phyloP scores from a whole-genome alignment of 2,113 vertebrate genomes.

The Strigops habroptila region DNA sequence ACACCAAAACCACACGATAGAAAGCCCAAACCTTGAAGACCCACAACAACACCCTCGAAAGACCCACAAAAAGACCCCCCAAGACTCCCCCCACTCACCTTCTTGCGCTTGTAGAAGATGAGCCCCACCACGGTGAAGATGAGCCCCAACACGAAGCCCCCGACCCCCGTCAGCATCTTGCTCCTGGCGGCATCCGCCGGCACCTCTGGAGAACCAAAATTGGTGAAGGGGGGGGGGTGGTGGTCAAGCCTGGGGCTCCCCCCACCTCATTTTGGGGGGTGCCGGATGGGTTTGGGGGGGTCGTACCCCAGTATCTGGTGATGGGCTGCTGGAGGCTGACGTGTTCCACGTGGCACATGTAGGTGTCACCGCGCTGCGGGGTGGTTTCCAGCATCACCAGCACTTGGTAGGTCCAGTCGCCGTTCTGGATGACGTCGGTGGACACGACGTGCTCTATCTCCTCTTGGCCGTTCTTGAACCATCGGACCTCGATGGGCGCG shows the following conservation, averaged over 20 bases:
- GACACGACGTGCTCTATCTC: neutral
- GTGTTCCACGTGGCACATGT: neutral
- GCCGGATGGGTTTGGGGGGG: neutral
- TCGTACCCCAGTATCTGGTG: neutral
- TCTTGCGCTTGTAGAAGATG: neutral
- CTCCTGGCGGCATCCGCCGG: neutral
- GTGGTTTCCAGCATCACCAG: neutral
- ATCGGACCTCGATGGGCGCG: neutral
- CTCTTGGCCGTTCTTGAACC: neutral
- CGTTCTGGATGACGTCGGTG: neutral
- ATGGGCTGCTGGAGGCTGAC: neutral
- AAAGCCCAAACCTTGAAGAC: too few relatives aligned
- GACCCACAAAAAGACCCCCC: too few relatives aligned
- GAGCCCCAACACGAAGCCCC: neutral
- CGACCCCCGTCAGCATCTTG: neutral
- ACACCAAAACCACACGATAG: too few relatives aligned
- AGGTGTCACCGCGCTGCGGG: neutral
- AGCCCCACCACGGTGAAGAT: neutral
- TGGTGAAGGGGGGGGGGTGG: accelerated
- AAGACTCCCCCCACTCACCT: neutral
- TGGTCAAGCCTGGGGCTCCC: neutral
- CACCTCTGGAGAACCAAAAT: neutral
- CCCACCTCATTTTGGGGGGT: neutral
- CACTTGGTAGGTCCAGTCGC: neutral
- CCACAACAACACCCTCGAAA: too few relatives aligned